phyloP scores from a whole-genome alignment of 2,888 invertebrate species.

The Nysson spinosus region DNA sequence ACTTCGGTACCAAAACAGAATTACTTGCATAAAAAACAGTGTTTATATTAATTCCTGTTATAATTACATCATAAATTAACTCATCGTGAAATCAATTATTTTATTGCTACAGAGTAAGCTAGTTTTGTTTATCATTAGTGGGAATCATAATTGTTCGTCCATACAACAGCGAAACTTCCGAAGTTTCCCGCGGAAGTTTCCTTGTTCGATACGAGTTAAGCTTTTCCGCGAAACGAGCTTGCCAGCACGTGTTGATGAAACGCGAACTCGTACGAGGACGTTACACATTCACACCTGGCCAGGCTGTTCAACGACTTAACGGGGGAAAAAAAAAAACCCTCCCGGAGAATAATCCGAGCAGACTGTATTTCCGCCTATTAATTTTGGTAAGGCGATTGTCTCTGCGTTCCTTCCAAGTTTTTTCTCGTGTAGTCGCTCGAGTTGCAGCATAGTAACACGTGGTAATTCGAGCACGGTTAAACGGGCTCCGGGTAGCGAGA shows the following conservation, averaged over 20 bases:
- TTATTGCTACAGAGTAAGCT: too few relatives aligned
- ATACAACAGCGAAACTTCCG: not conserved
- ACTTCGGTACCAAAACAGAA: too few relatives aligned
- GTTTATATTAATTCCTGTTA: too few relatives aligned
- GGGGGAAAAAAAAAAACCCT: too few relatives aligned
- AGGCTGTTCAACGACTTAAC: slow-evolving; percentile 46
- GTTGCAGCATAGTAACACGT: slow-evolving; percentile 33
- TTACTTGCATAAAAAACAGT: not conserved
- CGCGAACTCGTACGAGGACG: slow-evolving; percentile 6
- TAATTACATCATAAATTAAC: too few relatives aligned
- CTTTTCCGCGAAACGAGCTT: not conserved
- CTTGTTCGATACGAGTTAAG: not conserved
- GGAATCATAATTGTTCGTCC: not conserved
- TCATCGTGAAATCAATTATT: too few relatives aligned
- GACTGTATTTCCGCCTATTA: slow-evolving; percentile 66
- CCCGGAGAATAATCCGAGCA: slow-evolving; percentile 55
- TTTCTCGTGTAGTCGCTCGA: slow-evolving; percentile 7
- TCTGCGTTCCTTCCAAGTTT: slow-evolving; percentile 19
- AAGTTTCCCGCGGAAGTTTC: not conserved
- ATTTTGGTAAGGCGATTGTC: slow-evolving; percentile 68
- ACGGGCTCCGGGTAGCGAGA: slow-evolving; percentile 34
- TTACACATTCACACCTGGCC: slow-evolving; percentile 51
- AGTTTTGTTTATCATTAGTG: too few relatives aligned
- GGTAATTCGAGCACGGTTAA: slow-evolving; percentile 60
- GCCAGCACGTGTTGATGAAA: slow-evolving; percentile 14